Evolutionary conservation across 1,140 invertebrate species (phyloP).

Genomic region (Agrypnia vestita): DNA sequence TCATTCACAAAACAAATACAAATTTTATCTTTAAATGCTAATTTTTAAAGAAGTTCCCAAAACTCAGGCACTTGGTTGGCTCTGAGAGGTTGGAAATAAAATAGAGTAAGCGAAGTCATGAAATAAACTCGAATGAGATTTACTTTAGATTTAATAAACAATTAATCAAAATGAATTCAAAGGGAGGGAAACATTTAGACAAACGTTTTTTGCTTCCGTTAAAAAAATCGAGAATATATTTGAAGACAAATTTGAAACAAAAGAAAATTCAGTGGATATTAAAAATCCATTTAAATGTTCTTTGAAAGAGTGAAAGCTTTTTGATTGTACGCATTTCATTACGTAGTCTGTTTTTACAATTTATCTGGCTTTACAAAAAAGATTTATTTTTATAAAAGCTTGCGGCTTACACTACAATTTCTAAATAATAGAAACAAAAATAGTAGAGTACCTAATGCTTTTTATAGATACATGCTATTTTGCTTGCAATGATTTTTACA

Average conservation of each 20-base stretch:
- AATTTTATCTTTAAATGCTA: too few species aligned
- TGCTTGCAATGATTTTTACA: too few species aligned
- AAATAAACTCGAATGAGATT: not conserved
- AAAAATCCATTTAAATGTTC: slow-evolving; percentile 21
- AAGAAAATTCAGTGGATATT: slow-evolving; percentile 17
- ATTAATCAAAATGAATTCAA: not conserved
- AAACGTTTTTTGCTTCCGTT: not conserved
- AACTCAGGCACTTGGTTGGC: too few species aligned
- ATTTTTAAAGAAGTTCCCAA: too few species aligned
- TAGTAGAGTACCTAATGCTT: too few species aligned
- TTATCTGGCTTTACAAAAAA: slow-evolving; percentile 1
- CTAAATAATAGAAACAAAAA: not conserved
- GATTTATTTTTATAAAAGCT: not conserved
- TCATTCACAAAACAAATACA: too few species aligned
- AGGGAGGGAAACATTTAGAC: not conserved
- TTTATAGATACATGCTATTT: too few species aligned
- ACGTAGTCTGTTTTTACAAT: slow-evolving; percentile 11
- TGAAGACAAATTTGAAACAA: slow-evolving; percentile 16
- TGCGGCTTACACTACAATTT: not conserved
- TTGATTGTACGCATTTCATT: not conserved
- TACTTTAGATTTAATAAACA: not conserved
- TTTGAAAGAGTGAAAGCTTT: not conserved
- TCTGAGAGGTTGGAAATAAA: too few species aligned
- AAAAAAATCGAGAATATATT: slow-evolving; percentile 29
- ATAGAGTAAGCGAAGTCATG: too few species aligned